Percentiles rank a stretch among this genome's conserved stretches.
Evolutionary conservation across 2,113 vertebrate species (phyloP).

Genomic region (Euleptes europaea): DNA sequence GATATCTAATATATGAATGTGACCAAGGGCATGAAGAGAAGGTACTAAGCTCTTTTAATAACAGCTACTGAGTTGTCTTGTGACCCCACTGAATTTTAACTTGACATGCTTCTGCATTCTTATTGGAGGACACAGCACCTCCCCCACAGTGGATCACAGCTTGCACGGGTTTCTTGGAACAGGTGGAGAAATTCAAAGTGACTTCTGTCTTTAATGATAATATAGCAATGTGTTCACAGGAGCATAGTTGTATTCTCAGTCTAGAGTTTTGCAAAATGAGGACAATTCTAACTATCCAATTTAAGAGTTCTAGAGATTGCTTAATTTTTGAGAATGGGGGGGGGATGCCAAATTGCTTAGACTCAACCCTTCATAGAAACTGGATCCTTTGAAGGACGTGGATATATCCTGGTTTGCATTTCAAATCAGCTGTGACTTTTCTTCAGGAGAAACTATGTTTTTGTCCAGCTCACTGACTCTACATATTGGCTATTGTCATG

Average conservation of each 20-base stretch:
- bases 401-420: background rate
- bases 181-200: slow-evolving; percentile 36
- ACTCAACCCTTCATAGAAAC: background rate
- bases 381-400: background rate
- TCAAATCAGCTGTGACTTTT: background rate
- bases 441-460: background rate
- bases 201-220: slow-evolving; percentile 11
- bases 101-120: background rate
- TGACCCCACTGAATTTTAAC: slow-evolving; percentile 14
- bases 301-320: background rate
- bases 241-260: background rate
- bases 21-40: background rate
- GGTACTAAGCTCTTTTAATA: slow-evolving; percentile 3
- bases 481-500: background rate
- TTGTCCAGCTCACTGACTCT: background rate
- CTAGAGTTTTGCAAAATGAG: background rate
- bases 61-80: slow-evolving; percentile 8
- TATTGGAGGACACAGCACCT: background rate
- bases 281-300: background rate
- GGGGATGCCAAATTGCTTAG: background rate
- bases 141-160: background rate
- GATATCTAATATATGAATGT: background rate
- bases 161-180: slow-evolving; percentile 18
- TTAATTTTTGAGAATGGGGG: background rate
- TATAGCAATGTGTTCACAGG: slow-evolving; percentile 30